Base-by-base conservation (phyloP, 2,888 invertebrate species). In the Eulithis prunata region DNA sequence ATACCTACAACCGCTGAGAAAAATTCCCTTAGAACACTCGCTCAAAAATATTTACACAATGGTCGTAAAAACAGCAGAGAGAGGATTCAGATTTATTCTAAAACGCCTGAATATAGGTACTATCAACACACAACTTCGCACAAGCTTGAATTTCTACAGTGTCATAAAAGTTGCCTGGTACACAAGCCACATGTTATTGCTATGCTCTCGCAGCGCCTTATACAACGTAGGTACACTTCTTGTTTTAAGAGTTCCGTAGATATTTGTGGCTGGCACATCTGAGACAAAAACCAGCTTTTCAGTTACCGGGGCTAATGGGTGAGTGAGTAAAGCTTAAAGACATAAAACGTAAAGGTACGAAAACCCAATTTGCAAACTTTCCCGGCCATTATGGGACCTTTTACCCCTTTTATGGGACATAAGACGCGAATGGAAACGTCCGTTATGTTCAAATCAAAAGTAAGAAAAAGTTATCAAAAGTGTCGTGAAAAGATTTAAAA, bases 281-380 rank as follows among this genome's bases (percentile, higher is more conserved):
- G 32, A 52, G 32, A n/a, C 13, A 10, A 61, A 36, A 53, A 46
- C 41, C 57, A 41, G 38, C 11, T 61, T 53, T 12, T 57, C 32
- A 62, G 49, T 54, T 36, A 54, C 62, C 47, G 52, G 45, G 57
- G 54, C 66, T 65, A 71, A 68, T 73, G 74, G 73, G 64, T 75
- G 78, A 77, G 77, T 75, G 75, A 78, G 75, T 80, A 72, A 78
- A 77, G 71, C 66, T 74, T 72, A 73, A 77, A 76, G 71, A 75
- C 77, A 77, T 77, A 76, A 79, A 75, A 72, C 73, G 71, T 71
- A 75, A 71, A 78, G 74, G 74, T 66, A 60, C 69, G 71, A 70
- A 67, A 78, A 76, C 72, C 71, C 76, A 77, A 81, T 80, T 82
- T 78, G 66, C 67, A 75, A 81, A 81, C 75, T 81, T 80, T 71